A percentile compares a stretch with the other conserved stretches of the same genome.
Conservation (phyloP, 2,113 vertebrate genomes). For the Atlantisia rogersi region DNA sequence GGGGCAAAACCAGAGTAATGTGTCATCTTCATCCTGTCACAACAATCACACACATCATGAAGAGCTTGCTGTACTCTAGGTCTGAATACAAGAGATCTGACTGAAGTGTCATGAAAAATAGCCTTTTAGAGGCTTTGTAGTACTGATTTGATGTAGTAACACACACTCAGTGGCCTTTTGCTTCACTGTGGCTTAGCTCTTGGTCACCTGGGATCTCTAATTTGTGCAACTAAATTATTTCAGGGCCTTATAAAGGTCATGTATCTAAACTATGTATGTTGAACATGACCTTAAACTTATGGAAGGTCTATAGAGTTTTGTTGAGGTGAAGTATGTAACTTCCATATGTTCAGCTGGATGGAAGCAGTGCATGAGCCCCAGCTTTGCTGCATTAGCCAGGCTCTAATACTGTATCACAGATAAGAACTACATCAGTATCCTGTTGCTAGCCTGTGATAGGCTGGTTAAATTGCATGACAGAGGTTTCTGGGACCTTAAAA, state of each 20-base stretch:
- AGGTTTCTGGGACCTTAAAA: background rate
- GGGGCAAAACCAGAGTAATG: background rate
- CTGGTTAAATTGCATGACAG: background rate
- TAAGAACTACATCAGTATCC: no score
- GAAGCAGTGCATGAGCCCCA: background rate
- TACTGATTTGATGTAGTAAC: background rate
- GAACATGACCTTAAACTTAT: background rate
- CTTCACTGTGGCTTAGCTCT: background rate
- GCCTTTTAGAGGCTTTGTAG: background rate
- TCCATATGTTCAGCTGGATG: background rate
- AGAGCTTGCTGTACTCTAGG: fast-evolving
- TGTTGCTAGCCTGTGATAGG: background rate
- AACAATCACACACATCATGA: background rate
- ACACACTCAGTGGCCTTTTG: fast-evolving
- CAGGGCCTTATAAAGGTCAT: background rate
- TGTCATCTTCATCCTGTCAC: background rate
- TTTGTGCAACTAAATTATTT: background rate
- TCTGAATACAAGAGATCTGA: background rate
- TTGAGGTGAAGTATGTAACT: background rate
- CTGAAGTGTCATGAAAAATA: background rate
- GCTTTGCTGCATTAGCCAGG: background rate
- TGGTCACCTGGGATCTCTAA: background rate
- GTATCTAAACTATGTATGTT: background rate
- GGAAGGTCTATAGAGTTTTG: background rate
- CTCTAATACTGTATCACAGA: background rate